phyloP scores from a whole-genome alignment of 2,888 invertebrate species.

The Phortica magna region DNA sequence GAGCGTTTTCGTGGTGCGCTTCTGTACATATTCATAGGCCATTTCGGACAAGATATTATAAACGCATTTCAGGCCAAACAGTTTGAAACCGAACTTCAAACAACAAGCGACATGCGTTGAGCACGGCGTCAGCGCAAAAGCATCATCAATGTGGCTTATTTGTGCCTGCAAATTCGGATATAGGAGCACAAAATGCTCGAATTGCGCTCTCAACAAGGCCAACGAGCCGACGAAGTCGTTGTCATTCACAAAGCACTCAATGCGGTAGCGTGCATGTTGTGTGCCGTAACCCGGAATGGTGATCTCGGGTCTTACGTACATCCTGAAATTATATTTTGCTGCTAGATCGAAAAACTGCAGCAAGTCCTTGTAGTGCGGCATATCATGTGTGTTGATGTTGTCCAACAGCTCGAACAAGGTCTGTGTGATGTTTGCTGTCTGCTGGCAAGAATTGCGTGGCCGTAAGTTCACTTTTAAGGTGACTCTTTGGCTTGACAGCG shows the following conservation, averaged over 20 bases:
- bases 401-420: not conserved
- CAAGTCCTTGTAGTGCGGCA: not conserved
- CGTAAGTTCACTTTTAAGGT: too few species aligned
- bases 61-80: not conserved
- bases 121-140: slow-evolving; percentile 1
- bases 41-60: slow-evolving; percentile 7
- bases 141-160: not conserved
- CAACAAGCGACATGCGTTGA: not conserved
- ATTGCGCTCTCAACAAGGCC: not conserved
- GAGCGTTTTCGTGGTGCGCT: not conserved
- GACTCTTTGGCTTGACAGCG: too few species aligned
- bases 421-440: too few species aligned
- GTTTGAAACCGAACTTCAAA: not conserved
- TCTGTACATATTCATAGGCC: not conserved
- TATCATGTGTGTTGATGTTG: not conserved
- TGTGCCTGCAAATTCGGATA: not conserved
- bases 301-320: not conserved
- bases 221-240: not conserved
- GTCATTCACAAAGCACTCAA: not conserved
- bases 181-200: not conserved
- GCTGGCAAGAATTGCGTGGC: too few species aligned
- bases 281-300: not conserved
- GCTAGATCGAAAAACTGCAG: not conserved
- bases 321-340: not conserved
- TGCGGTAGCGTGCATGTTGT: not conserved